phyloP scores from a whole-genome alignment of 2,113 vertebrate genomes.

The Zosterops lateralis region DNA sequence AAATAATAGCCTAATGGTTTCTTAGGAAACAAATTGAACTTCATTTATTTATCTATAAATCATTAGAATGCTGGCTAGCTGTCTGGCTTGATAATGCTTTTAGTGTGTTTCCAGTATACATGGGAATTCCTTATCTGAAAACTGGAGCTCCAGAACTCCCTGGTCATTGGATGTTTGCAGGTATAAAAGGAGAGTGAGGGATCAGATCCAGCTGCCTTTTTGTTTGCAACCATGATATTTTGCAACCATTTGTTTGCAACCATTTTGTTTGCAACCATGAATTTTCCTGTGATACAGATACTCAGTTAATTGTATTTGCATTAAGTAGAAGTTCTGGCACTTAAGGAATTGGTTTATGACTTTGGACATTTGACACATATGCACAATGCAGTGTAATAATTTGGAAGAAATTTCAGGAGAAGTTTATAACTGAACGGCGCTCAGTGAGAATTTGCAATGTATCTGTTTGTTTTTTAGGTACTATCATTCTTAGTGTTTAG shows the following conservation, averaged over 20 bases:
- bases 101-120: neutral
- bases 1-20: neutral
- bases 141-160: neutral
- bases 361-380: neutral
- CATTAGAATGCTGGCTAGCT: neutral
- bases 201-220: neutral
- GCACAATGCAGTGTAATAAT: neutral
- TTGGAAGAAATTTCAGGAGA: neutral
- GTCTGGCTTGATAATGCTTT: neutral
- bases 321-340: neutral
- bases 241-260: neutral
- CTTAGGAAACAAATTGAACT: neutral
- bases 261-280: neutral
- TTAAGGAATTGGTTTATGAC: neutral
- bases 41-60: neutral
- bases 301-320: neutral
- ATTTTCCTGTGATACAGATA: neutral
- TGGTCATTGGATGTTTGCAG: neutral
- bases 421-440: accelerated
- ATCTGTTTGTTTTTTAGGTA: neutral
- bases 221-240: neutral
- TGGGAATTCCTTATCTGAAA: neutral
- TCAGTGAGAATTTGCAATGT: neutral
- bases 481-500: neutral
- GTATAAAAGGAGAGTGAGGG: neutral